These are phyloP conservation scores for Drosophila limbata DNA, from an alignment of 2,888 invertebrate genomes.

Conservation along the genomic window DNA sequence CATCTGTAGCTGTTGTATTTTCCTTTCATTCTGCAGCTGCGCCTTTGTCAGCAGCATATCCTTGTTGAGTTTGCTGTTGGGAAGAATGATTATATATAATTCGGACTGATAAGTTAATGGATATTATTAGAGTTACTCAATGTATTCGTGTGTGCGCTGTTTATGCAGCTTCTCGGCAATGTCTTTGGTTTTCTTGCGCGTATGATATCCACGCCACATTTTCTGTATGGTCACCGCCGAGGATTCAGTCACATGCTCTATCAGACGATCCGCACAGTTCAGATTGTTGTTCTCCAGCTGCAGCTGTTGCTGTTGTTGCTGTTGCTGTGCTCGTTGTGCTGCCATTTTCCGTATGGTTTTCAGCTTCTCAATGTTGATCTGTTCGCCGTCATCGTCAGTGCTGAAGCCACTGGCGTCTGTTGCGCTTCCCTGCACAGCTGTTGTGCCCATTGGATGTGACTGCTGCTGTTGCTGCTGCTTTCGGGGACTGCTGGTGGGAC, in stretches of 20 bases:
- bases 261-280: conserved; percentile 60
- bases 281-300: conserved; percentile 73
- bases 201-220: conserved; percentile 94
- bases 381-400: conserved; percentile 88
- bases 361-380: conserved; percentile 89
- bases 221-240: conserved; percentile 94
- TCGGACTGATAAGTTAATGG: background rate
- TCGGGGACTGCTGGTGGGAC: conserved; percentile 84
- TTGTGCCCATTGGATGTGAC: conserved; percentile 21
- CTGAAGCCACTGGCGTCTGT: conserved; percentile 85
- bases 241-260: conserved; percentile 82
- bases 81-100: conserved; percentile 9
- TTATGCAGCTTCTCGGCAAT: conserved; percentile 90
- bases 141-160: conserved; percentile 92
- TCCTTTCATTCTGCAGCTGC: conserved; percentile 93
- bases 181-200: conserved; percentile 88
- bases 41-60: conserved; percentile 95
- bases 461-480: conserved; percentile 53
- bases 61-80: conserved; percentile 89
- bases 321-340: conserved; percentile 84
- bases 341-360: conserved; percentile 89
- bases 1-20: conserved; percentile 94
- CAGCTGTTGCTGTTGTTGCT: conserved; percentile 82
- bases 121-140: conserved; percentile 88
- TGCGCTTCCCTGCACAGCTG: conserved; percentile 5